A percentile compares a stretch with the other conserved stretches of the same genome.
Conservation (phyloP, 2,797 vertebrate species). For the Tragopan temminckii region DNA sequence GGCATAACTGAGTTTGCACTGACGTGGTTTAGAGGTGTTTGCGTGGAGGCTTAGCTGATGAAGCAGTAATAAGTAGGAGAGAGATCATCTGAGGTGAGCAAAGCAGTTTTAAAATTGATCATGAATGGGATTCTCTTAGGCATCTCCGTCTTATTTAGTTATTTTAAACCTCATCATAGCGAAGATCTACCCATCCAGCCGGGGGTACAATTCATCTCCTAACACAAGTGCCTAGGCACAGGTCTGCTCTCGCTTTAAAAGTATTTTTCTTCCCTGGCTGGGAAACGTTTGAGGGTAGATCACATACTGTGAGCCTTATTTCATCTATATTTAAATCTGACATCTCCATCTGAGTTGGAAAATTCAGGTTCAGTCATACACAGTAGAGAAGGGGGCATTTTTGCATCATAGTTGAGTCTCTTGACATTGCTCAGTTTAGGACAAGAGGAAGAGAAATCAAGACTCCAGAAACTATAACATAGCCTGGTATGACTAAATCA, state of each 20-base stretch:
- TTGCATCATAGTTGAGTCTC: background rate
- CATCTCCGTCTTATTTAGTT: background rate
- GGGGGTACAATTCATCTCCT: background rate
- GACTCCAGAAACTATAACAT: background rate
- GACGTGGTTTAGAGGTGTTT: rapidly evolving
- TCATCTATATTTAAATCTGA: background rate
- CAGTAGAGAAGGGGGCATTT: background rate
- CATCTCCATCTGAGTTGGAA: background rate
- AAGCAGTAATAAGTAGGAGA: background rate
- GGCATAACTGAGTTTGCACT: background rate
- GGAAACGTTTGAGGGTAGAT: background rate
- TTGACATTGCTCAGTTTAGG: background rate
- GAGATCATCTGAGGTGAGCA: background rate
- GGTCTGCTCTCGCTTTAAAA: background rate
- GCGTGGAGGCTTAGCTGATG: background rate
- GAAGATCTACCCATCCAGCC: background rate
- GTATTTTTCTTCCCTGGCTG: background rate
- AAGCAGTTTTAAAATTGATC: background rate
- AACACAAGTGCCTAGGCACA: background rate
- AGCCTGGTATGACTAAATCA: background rate
- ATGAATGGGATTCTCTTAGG: background rate
- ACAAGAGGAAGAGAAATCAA: background rate
- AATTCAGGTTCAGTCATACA: background rate
- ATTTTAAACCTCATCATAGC: background rate
- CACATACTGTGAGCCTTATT: background rate